Evolutionary conservation across 2,888 invertebrate genomes (phyloP).

Genomic region (Acronicta alni): DNA sequence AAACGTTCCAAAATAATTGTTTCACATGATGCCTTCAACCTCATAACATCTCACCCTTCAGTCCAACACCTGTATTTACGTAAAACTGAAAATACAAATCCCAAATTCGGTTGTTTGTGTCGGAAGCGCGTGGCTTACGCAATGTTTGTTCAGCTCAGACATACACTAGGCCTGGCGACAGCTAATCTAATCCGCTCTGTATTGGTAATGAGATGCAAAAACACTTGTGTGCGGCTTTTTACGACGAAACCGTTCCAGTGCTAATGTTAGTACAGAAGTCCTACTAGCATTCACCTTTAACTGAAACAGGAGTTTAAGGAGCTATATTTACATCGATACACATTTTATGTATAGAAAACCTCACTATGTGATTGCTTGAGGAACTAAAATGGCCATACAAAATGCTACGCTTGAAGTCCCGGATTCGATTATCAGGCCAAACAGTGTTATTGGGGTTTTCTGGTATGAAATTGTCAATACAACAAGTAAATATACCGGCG

Average conservation of each 20-base stretch:
- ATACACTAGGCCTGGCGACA: constrained; percentile 27
- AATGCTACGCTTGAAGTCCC: too few relatives aligned
- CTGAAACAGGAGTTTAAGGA: too few relatives aligned
- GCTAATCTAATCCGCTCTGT: constrained; percentile 46
- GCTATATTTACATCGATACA: too few relatives aligned
- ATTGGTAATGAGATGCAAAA: constrained; percentile 61
- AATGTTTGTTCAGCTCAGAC: constrained; percentile 40
- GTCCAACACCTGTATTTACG: not conserved
- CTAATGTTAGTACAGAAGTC: constrained; percentile 17
- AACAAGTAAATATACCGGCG: too few relatives aligned
- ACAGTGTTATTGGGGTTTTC: too few relatives aligned
- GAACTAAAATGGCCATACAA: too few relatives aligned
- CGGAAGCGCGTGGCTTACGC: constrained; percentile 24
- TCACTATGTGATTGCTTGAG: too few relatives aligned
- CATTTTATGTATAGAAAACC: too few relatives aligned
- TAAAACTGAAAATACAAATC: constrained; percentile 2
- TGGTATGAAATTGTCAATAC: too few relatives aligned
- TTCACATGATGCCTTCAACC: too few relatives aligned
- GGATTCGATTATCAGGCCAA: too few relatives aligned
- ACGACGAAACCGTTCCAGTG: constrained; percentile 46
- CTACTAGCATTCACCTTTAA: not conserved
- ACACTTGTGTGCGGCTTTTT: constrained; percentile 51
- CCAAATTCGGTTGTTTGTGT: constrained; percentile 33
- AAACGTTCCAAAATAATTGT: too few relatives aligned
- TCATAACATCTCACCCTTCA: not conserved